Base-by-base conservation (phyloP, 1,140 invertebrate genomes). In the Drosophila ohnishii region DNA sequence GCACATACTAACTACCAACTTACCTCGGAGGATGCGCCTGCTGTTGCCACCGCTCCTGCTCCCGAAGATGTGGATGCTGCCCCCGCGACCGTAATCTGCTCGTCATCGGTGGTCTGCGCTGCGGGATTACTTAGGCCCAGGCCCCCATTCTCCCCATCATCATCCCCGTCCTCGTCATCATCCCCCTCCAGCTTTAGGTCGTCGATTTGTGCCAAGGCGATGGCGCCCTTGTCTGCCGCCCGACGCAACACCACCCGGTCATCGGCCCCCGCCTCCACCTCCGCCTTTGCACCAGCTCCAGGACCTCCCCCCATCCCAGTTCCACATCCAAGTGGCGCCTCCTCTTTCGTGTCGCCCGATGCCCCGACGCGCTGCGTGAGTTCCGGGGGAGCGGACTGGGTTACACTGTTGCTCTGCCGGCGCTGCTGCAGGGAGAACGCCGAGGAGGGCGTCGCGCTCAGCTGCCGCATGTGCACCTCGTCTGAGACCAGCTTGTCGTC, bases 401-500 rank as follows among this genome's bases (percentile, higher is more conserved):
- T 80, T 37, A 70, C 60, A 39, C 47, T 78, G 48, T 82, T 82
- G 70, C 72, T 71, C 37, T 66, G 81, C 5, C 85, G 72, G 28
- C 66, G 80, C 66, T 80, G 75, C 45, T 85, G 83, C 57, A 82
- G 14, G 40, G 65, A 69, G 34, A 66, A 69, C 3, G 69, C 51
- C 40, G 73, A 70, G 22, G 67, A 70, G 22, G 90, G 90, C 56
- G 90, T 88, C 45, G 90, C 63, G 57, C 83, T 91, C 5, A 91
- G 47, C 40, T 87, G 87, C 19, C 90, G 86, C 47, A 90, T 71
- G 75, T 91, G 83, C 78, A 85, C 83, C 65, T 88, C 86, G 48
- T 83, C 78, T 30, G 86, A 88, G 45, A 91, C 86, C 64, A 91
- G 64, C 73, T 91, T 86, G 73, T 90, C 86, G 39, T 91, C 90